Percentiles rank a stretch among this genome's conserved stretches.
Conservation (phyloP, 2,888 invertebrate species). For the Lithosia quadra region DNA sequence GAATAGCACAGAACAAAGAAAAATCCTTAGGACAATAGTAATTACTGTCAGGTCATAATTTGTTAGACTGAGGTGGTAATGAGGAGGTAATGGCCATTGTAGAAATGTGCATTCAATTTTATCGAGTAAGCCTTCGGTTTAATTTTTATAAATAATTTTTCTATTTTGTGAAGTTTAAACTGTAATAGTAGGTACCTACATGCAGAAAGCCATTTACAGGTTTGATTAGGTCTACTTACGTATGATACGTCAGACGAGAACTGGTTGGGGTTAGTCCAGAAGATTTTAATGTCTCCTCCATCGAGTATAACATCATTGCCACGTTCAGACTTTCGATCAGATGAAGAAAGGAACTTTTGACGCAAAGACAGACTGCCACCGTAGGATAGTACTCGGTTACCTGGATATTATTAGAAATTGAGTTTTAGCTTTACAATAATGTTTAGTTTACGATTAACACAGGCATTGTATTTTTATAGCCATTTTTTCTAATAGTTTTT, state of each 20-base stretch:
- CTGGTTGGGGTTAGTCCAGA: constrained; percentile 90
- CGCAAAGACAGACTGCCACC: constrained; percentile 93
- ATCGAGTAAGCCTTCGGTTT: too few relatives aligned
- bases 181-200: neutral
- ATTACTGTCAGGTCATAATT: neutral
- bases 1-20: too few relatives aligned
- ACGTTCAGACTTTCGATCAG: constrained; percentile 79
- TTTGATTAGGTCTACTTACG: constrained; percentile 74
- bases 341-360: constrained; percentile 89
- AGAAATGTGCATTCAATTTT: too few relatives aligned
- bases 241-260: constrained; percentile 86
- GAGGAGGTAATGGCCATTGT: too few relatives aligned
- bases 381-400: constrained; percentile 94
- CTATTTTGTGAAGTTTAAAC: neutral
- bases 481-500: neutral
- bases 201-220: neutral
- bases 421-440: neutral
- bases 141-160: too few relatives aligned
- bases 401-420: constrained; percentile 56
- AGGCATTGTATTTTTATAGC: too few relatives aligned
- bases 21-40: neutral
- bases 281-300: constrained; percentile 92
- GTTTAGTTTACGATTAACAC: too few relatives aligned
- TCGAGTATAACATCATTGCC: constrained; percentile 94
- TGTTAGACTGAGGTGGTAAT: too few relatives aligned